A percentile compares a stretch with the other conserved stretches of the same genome.
Conservation (phyloP, 64 coral and sea anemone species). For the Actinia tenebrosa region DNA sequence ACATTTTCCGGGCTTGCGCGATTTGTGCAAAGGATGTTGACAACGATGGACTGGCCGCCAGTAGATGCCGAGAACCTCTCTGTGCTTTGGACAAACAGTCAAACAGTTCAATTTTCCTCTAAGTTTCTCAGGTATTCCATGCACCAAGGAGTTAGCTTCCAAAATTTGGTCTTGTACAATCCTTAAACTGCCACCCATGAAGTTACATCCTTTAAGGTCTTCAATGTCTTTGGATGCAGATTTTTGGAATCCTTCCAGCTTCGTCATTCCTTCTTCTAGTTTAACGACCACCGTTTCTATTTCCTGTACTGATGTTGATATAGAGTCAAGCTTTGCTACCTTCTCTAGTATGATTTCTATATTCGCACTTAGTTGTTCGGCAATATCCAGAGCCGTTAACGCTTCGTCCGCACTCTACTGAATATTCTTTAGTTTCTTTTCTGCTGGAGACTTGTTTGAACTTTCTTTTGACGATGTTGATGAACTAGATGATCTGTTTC, state of each 20-base stretch:
- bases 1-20: no score
- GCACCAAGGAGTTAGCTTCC: no score
- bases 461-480: background rate
- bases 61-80: no score
- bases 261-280: background rate
- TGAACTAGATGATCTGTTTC: background rate
- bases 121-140: no score
- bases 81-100: no score
- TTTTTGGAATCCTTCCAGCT: background rate
- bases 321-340: background rate
- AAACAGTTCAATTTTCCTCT: no score
- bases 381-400: background rate
- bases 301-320: background rate
- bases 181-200: background rate
- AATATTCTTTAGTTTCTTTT: background rate
- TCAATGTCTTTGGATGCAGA: constrained; percentile 3
- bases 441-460: background rate
- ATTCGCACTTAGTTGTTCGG: background rate
- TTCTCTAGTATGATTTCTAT: background rate
- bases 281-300: background rate
- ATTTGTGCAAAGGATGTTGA: no score
- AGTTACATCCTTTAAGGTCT: background rate
- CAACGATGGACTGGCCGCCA: no score
- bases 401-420: background rate
- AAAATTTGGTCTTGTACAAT: no score